A percentile compares a stretch with the other conserved stretches of the same genome.
These are phyloP conservation scores for Resseliella maxima DNA, from an alignment of 2,888 invertebrate genomes.

Conservation along the genomic window DNA sequence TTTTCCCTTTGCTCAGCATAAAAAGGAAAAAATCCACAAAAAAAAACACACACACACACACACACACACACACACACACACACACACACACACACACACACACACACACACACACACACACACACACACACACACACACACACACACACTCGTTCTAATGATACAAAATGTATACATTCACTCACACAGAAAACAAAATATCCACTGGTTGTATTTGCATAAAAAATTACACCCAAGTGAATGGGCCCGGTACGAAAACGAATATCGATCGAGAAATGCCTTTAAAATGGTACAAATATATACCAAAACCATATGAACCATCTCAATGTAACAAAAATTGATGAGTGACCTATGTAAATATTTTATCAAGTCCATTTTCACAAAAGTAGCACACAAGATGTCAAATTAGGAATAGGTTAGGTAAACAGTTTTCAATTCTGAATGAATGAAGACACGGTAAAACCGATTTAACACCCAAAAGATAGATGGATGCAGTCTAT, in stretches of 20 bases:
- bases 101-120: no score
- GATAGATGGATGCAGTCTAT: no score
- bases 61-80: no score
- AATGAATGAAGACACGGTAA: no score
- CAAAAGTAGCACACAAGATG: background rate
- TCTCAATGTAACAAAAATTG: background rate
- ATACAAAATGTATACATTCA: no score
- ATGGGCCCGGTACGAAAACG: background rate
- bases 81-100: no score
- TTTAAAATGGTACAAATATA: background rate
- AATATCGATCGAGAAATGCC: background rate
- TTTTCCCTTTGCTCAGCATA: background rate
- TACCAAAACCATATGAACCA: no score
- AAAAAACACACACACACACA: no score
- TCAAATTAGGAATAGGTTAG: background rate
- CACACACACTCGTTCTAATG: background rate
- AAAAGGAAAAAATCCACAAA: no score
- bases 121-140: no score
- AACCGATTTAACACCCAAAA: no score
- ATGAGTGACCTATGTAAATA: slow-evolving; percentile 8
- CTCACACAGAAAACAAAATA: background rate
- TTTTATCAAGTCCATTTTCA: background rate
- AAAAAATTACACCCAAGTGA: background rate
- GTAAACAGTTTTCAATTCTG: background rate
- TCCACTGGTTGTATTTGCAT: slow-evolving; percentile 1